Conservation (phyloP, 2,113 vertebrate genomes). For the Redunca redunca region DNA sequence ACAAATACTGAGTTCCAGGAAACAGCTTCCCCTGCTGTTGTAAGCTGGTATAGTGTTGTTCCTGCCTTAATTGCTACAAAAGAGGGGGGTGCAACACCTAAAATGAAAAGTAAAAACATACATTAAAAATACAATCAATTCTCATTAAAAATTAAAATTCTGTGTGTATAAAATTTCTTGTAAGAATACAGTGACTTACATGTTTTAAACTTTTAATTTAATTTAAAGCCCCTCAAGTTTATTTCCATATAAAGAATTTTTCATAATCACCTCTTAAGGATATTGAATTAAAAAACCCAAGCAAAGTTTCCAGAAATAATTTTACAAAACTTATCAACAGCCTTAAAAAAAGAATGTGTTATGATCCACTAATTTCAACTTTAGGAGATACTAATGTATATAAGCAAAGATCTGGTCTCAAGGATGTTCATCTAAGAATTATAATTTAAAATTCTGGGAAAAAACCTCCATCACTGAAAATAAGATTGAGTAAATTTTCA, state of each 20-base stretch:
- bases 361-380: not conserved
- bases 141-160: not conserved
- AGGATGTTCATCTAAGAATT: not conserved
- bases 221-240: not conserved
- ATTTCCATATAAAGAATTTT: constrained; percentile 5
- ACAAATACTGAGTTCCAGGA: constrained; percentile 97
- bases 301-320: not conserved
- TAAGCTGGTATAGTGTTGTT: constrained; percentile 97
- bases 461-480: not conserved
- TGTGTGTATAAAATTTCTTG: not conserved
- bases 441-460: not conserved
- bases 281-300: not conserved
- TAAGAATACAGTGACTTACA: not conserved
- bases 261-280: not conserved
- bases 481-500: not conserved
- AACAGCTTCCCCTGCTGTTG: constrained; percentile 97
- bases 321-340: not conserved
- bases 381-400: not conserved
- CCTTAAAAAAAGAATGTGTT: not conserved
- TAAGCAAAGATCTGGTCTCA: not conserved
- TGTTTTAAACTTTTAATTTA: not conserved
- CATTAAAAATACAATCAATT: not conserved
- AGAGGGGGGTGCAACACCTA: constrained; percentile 96
- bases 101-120: constrained; percentile 34
- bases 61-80: constrained; percentile 99